Evolutionary conservation across 2,797 vertebrate genomes (phyloP), one percentile per base, ranked within the genome.

Genomic region (Clamator glandarius): DNA sequence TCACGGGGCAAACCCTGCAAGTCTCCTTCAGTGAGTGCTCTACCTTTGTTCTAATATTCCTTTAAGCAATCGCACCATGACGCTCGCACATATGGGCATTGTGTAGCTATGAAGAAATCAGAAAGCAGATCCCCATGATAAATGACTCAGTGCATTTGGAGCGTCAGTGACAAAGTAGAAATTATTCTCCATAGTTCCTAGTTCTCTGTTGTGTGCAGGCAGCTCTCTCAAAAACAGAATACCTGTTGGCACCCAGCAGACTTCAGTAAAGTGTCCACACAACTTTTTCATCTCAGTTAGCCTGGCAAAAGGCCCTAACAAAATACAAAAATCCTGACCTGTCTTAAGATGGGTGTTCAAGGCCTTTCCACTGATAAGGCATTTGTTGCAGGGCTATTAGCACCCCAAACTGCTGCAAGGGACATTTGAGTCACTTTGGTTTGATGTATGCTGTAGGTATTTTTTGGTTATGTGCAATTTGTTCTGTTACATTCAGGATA

Each of bases 391-490:
- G 57, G 83, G 85, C 87, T 93, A 95, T 96, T 93, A 96, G 93
- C 72, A 90, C 85, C 92, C 92, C 80, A 44, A 82, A 94, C 85
- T 1, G 3, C 82, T 89, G 87, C 81, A 70, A 89, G 75, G 68
- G 88, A 93, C 84, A 75, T 95, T 95, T 85, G 80, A 90, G 92
- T 96, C 96, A 93, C 93, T 93, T 74, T 41, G 85, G 68, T 77
- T 93, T 97, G 95, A 97, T 95, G 87, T 89, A 97, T 92, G 93
- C 95, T 87, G 74, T 84, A 93, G 95, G 92, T 95, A 94, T 96
- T 91, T 97, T 97, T 94, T 94, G 95, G 95, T 96, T 96, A 96
- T 95, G 96, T 95, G 95, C 95, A 93, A 95, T 97, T 93, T 96
- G 95, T 96, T 91, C 92, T 94, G 92, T 93, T 96, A 91, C 77